phyloP scores from a whole-genome alignment of 2,888 invertebrate species.

The Andrena flavipes region DNA sequence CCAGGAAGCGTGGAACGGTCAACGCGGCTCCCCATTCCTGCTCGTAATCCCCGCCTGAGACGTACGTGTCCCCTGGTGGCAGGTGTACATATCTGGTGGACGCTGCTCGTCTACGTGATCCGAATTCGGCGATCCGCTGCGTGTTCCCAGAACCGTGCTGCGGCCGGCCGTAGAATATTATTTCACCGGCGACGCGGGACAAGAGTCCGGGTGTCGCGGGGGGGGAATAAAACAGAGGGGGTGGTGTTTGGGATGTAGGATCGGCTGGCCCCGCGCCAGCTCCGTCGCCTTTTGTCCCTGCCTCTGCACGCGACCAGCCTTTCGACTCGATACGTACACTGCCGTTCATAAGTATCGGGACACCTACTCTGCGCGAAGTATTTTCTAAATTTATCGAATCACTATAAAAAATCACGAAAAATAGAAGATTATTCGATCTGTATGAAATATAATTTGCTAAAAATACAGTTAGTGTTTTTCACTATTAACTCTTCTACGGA shows the following conservation, averaged over 20 bases:
- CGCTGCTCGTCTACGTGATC: conserved; percentile 73
- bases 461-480: no score
- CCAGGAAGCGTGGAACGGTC: neutral
- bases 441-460: no score
- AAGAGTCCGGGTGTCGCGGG: neutral
- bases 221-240: conserved; percentile 17
- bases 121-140: conserved; percentile 72
- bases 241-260: conserved; percentile 38
- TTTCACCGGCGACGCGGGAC: conserved; percentile 31
- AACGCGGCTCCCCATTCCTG: conserved; percentile 26
- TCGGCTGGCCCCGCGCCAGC: conserved; percentile 52
- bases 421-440: no score
- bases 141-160: conserved; percentile 58
- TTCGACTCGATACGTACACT: conserved; percentile 43
- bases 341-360: no score
- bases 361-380: no score
- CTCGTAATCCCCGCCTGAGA: conserved; percentile 66
- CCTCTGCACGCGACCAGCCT: conserved; percentile 58
- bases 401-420: no score
- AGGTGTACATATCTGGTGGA: conserved; percentile 70
- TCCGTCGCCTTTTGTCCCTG: conserved; percentile 51
- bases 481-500: no score
- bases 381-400: no score
- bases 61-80: conserved; percentile 65
- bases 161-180: conserved; percentile 51